Evolutionary conservation across 1,140 invertebrate species (phyloP).

Genomic region (Meloidogyne chitwoodi): DNA sequence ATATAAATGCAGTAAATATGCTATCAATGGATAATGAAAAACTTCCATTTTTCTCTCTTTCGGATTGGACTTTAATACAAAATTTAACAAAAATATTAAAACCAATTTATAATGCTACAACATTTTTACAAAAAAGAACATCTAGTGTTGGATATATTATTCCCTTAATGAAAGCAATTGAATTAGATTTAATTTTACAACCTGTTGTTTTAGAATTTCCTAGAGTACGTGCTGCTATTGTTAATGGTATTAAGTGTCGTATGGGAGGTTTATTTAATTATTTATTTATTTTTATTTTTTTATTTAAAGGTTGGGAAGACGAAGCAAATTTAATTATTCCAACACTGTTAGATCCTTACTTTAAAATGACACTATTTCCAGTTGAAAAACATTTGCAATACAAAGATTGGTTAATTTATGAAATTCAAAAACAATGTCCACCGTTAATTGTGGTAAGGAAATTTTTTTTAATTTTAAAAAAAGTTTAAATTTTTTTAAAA

Average conservation of each 20-base stretch:
- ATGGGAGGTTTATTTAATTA: background rate
- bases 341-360: background rate
- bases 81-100: background rate
- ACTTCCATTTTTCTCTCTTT: background rate
- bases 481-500: background rate
- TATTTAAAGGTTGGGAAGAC: background rate
- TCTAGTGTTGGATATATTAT: background rate
- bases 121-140: background rate
- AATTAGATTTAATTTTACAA: background rate
- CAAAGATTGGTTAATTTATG: background rate
- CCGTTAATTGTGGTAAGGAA: background rate
- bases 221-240: background rate
- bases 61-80: background rate
- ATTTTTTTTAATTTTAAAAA: background rate
- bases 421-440: background rate
- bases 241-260: background rate
- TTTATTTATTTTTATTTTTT: background rate
- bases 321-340: background rate
- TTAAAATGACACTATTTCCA: background rate
- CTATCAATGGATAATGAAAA: background rate
- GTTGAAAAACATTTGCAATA: background rate
- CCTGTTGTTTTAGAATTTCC: background rate
- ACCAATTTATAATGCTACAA: background rate
- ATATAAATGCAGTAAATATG: background rate
- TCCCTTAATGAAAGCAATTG: background rate